Evolutionary conservation across 37 sponge, comb jelly and placozoan species (phyloP).

Genomic region (Diacarnus erythraeanus): DNA sequence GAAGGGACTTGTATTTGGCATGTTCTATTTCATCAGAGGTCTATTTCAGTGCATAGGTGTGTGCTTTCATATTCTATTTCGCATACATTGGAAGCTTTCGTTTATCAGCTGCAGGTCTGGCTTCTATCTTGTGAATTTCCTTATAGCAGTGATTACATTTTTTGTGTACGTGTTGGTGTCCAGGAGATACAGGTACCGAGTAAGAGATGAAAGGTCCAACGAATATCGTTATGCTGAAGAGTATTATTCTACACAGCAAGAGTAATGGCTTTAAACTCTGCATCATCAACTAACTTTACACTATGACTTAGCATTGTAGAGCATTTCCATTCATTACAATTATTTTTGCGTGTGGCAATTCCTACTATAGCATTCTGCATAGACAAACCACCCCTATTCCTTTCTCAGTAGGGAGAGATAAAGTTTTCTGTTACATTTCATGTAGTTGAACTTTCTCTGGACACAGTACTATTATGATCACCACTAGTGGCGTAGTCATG

Average conservation of each 20-base stretch:
- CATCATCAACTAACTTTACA: too few species aligned
- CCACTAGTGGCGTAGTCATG: too few species aligned
- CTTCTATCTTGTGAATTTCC: background rate
- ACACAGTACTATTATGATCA: too few species aligned
- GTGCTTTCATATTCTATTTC: background rate
- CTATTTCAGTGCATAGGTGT: background rate
- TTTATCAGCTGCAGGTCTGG: background rate
- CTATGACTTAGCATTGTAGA: too few species aligned
- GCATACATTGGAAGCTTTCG: background rate
- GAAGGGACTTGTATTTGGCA: background rate
- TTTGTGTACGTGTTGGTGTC: background rate
- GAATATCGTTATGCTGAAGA: background rate
- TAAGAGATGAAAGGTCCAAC: background rate
- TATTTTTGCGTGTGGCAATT: too few species aligned
- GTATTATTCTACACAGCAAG: constrained; percentile 2
- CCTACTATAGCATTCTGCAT: too few species aligned
- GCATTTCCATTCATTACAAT: too few species aligned
- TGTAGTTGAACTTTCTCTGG: too few species aligned
- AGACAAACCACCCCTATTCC: too few species aligned
- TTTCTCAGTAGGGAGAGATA: too few species aligned
- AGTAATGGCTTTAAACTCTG: too few species aligned
- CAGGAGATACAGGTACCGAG: background rate
- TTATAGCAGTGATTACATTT: background rate
- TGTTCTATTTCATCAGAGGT: background rate
- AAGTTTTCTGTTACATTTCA: too few species aligned